A percentile compares a stretch with the other conserved stretches of the same genome.
Evolutionary conservation across 2,113 vertebrate genomes (phyloP).

Genomic region (Butorides virescens): DNA sequence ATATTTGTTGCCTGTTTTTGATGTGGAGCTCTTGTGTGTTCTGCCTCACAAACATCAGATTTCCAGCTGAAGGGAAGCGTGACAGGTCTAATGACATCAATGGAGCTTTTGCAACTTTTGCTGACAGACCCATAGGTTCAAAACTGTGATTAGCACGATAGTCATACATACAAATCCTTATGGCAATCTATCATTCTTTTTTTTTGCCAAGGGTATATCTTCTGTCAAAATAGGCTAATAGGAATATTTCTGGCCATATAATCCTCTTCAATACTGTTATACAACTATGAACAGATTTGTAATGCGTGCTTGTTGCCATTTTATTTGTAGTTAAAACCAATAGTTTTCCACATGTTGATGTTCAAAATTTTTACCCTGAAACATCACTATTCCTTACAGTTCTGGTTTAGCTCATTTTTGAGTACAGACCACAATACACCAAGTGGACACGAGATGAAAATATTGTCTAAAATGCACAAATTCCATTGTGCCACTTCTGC

Average conservation of each 20-base stretch:
- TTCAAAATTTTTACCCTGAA: neutral
- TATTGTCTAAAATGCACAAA: neutral
- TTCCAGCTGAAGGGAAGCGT: neutral
- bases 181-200: neutral
- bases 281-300: constrained; percentile 62
- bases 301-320: neutral
- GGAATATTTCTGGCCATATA: constrained; percentile 42
- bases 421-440: neutral
- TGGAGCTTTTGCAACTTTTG: neutral
- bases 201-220: neutral
- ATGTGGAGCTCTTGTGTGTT: neutral
- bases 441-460: neutral
- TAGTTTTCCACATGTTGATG: neutral
- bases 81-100: neutral
- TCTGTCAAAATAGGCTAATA: constrained; percentile 49
- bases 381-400: neutral
- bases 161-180: neutral
- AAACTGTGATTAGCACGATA: neutral
- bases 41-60: neutral
- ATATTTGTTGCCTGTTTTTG: neutral
- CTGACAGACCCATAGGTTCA: neutral
- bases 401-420: neutral
- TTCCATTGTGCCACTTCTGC: neutral
- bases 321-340: neutral
- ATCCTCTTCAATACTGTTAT: constrained; percentile 54